These are phyloP conservation scores for Lasioglossum oenotherae DNA, from an alignment of 2,888 invertebrate genomes.

Conservation along the genomic window DNA sequence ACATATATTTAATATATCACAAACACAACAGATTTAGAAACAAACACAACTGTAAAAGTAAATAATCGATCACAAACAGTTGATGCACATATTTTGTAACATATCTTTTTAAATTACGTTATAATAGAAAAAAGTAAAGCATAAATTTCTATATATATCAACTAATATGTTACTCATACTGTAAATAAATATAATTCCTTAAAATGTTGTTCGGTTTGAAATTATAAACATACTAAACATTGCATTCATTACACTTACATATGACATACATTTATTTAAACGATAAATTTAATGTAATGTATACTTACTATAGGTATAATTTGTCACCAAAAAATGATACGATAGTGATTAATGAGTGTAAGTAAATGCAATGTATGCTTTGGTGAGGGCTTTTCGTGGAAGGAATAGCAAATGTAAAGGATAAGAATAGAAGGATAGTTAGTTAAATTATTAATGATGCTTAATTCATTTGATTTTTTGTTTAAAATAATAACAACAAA, in stretches of 20 bases:
- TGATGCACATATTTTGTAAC: neutral
- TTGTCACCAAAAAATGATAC: constrained; percentile 65
- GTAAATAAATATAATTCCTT: neutral
- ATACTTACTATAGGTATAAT: constrained; percentile 72
- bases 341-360: constrained; percentile 47
- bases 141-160: neutral
- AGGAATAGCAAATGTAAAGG: constrained; percentile 29
- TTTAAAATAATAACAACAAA: constrained; percentile 36
- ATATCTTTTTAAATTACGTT: constrained; percentile 3
- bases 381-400: constrained; percentile 34
- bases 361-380: constrained; percentile 55
- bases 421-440: constrained; percentile 35
- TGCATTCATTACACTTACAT: constrained; percentile 52
- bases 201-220: constrained; percentile 12
- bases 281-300: constrained; percentile 34
- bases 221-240: constrained; percentile 15
- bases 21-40: neutral
- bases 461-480: constrained; percentile 42
- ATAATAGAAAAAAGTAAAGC: neutral
- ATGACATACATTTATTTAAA: constrained; percentile 15
- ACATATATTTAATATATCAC: constrained; percentile 5
- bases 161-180: constrained; percentile 8
- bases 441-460: constrained; percentile 42
- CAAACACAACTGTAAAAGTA: neutral
- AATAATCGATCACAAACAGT: neutral